Base-by-base conservation (phyloP, 2,888 invertebrate species). In the Leuctra nigra region DNA sequence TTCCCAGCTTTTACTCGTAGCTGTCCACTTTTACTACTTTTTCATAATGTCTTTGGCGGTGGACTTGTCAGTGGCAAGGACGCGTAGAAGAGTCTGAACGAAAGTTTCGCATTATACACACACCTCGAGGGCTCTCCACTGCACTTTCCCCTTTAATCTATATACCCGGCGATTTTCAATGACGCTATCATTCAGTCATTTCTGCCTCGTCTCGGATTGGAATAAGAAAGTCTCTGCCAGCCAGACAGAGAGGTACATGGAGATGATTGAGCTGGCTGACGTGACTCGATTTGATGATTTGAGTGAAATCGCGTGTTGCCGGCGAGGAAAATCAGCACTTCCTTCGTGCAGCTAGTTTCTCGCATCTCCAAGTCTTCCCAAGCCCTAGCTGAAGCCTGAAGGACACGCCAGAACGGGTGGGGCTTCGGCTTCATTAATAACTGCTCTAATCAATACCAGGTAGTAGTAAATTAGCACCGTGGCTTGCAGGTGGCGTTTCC, bases 381-480 rank as follows among this genome's bases (percentile, higher is more conserved):
- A 29, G 29, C 11, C 29, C n/a, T n/a, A n/a, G n/a, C n/a, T n/a
- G n/a, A n/a, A n/a, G n/a, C n/a, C 2, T 13, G 44, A 44, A 44
- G 44, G 44, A 20, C 44, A 44, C 11, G n/a, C n/a, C n/a, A n/a
- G n/a, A n/a, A 39, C 39, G 44, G 44, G 44, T 44, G 44, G 44
- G 44, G 44, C 44, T 44, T 44, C 44, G 44, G 44, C 44, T 44
- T 44, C 44, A 18, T 44, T 44, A 44, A 44, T 44, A 20, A 16
- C 22, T 16, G n/a, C 44, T 44, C 23, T 44, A 44, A 23, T 44
- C 44, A 44, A 44, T 44, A 44, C 44, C 20, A 44, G 23, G 20
- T 44, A 6, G 23, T n/a, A n/a, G n/a, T n/a, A n/a, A n/a, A n/a
- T n/a, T n/a, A n/a, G n/a, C n/a, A n/a, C n/a, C n/a, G n/a, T n/a